phyloP scores from a whole-genome alignment of 2,888 invertebrate genomes.

The Brachyptera risi region DNA sequence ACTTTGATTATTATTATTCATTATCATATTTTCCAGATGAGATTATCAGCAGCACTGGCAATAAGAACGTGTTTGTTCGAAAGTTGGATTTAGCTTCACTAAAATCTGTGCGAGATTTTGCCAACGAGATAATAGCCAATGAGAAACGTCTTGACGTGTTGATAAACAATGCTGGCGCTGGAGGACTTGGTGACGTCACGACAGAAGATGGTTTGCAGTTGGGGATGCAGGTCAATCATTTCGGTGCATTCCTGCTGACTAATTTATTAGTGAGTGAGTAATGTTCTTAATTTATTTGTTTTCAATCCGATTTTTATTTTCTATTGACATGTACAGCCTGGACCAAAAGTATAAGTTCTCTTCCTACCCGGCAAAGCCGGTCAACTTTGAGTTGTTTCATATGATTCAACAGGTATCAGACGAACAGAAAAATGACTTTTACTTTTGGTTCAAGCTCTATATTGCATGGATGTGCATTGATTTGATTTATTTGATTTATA shows the following conservation, averaged over 20 bases:
- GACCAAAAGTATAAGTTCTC: too few relatives aligned
- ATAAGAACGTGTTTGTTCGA: conserved; percentile 65
- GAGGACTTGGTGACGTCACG: conserved; percentile 61
- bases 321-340: too few relatives aligned
- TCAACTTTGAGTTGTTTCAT: too few relatives aligned
- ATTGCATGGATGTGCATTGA: too few relatives aligned
- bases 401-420: too few relatives aligned
- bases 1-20: too few relatives aligned
- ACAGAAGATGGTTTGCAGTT: conserved; percentile 81
- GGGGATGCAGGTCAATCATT: conserved; percentile 90
- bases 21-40: conserved; percentile 58
- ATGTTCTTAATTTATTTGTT: too few relatives aligned
- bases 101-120: conserved; percentile 77
- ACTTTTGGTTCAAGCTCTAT: not conserved
- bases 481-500: too few relatives aligned
- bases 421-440: too few relatives aligned
- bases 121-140: conserved; percentile 68
- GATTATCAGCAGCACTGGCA: conserved; percentile 63
- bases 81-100: conserved; percentile 74
- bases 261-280: conserved; percentile 70
- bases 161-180: conserved; percentile 86
- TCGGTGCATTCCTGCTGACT: conserved; percentile 89
- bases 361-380: too few relatives aligned
- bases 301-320: too few relatives aligned
- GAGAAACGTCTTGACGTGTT: conserved; percentile 73